These are phyloP conservation scores for Torymus tubicola DNA, from an alignment of 2,888 invertebrate genomes.

Conservation along the genomic window DNA sequence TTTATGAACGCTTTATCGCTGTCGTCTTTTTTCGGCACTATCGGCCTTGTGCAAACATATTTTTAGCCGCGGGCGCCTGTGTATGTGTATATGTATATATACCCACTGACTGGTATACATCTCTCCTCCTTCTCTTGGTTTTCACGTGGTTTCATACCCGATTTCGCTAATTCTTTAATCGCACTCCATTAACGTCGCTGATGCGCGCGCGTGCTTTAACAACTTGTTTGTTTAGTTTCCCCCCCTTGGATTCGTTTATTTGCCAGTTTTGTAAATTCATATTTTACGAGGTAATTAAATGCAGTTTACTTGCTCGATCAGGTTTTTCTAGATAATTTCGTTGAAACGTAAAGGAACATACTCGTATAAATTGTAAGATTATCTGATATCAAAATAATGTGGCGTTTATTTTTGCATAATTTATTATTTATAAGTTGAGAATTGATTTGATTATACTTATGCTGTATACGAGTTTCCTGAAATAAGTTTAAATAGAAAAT, in stretches of 20 bases:
- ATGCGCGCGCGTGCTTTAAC: no score
- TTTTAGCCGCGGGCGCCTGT: not conserved
- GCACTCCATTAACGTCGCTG: not conserved
- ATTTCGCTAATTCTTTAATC: slow-evolving; percentile 3
- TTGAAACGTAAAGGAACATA: no score
- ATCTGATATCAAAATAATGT: no score
- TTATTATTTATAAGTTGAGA: no score
- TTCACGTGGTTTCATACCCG: not conserved
- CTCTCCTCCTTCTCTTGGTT: no score
- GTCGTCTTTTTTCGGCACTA: slow-evolving; percentile 37
- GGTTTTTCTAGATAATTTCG: not conserved
- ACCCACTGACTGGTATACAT: no score
- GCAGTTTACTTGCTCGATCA: not conserved
- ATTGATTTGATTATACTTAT: no score
- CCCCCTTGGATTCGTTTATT: not conserved
- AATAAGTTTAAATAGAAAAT: no score
- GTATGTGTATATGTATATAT: not conserved
- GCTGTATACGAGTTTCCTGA: no score
- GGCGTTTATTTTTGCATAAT: no score
- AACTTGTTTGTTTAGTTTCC: not conserved
- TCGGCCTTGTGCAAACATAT: slow-evolving; percentile 46
- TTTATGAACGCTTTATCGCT: slow-evolving; percentile 42
- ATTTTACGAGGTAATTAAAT: slow-evolving; percentile 7
- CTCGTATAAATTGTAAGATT: no score
- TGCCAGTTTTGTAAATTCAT: not conserved